Evolutionary conservation across 64 coral and sea anemone species (phyloP).

Genomic region (Catalaphyllia jardinei): DNA sequence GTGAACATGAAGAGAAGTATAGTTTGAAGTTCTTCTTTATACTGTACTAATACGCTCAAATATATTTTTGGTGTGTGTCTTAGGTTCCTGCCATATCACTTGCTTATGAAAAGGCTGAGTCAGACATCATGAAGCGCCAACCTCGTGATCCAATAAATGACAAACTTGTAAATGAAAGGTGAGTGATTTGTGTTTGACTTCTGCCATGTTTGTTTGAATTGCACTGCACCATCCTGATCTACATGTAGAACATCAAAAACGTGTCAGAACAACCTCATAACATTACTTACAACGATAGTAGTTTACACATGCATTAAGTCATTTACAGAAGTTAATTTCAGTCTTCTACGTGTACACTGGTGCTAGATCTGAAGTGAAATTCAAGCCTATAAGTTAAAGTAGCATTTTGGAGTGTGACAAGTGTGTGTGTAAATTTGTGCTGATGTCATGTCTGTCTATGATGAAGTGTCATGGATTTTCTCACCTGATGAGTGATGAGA

Average conservation of each 20-base stretch:
- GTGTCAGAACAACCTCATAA: no score
- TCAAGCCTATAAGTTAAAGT: no score
- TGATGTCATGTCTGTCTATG: neutral
- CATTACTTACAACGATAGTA: no score
- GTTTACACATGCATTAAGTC: no score
- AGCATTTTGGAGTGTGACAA: no score
- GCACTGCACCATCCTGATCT: neutral
- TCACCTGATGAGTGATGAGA: neutral
- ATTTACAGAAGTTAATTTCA: no score
- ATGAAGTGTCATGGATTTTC: conserved; percentile 13
- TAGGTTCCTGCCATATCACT: conserved; percentile 97
- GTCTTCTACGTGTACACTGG: no score
- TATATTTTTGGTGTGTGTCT: neutral
- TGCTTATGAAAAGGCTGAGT: conserved; percentile 98
- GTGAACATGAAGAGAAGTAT: no score
- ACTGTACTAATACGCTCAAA: neutral
- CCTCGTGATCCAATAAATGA: conserved; percentile 87
- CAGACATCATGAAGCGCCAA: conserved; percentile 97
- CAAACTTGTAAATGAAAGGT: conserved; percentile 99
- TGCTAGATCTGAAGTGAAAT: no score
- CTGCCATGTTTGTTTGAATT: neutral
- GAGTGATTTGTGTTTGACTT: neutral
- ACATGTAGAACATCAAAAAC: no score
- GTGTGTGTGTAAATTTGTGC: no score
- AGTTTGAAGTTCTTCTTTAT: no score